Conservation (phyloP, 37 sponge, comb jelly and placozoan genomes). For the Oopsacas minuta region DNA sequence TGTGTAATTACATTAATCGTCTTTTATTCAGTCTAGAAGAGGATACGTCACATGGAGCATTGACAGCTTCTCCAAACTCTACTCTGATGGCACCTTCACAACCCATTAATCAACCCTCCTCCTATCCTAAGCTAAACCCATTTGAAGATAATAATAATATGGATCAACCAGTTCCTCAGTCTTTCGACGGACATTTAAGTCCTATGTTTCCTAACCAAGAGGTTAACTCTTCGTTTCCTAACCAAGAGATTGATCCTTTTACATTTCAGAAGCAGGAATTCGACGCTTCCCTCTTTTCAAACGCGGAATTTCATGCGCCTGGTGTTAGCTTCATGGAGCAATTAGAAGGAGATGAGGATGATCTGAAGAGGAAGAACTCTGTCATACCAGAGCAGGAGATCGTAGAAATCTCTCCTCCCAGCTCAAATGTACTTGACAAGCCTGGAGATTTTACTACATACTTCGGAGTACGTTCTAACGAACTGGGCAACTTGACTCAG, state of each 20-base stretch:
- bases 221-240: not conserved
- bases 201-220: not conserved
- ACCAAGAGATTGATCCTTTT: not conserved
- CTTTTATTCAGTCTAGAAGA: not conserved
- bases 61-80: not conserved
- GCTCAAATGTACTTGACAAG: not conserved
- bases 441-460: not conserved
- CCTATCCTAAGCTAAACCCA: not conserved
- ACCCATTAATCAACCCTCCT: not conserved
- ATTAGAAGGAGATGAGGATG: not conserved
- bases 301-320: not conserved
- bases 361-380: constrained; percentile 3
- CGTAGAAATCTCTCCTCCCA: not conserved
- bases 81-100: not conserved
- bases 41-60: not conserved
- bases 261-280: not conserved
- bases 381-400: not conserved
- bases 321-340: constrained; percentile 5
- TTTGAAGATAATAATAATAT: not conserved
- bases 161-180: not conserved
- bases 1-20: too few relatives aligned
- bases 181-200: not conserved
- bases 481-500: not conserved
- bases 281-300: not conserved
- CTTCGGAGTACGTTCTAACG: constrained; percentile 1